Percentiles rank a stretch among this genome's conserved stretches.
Conservation (phyloP, 2,888 invertebrate species). For the Hetaerina titia region DNA sequence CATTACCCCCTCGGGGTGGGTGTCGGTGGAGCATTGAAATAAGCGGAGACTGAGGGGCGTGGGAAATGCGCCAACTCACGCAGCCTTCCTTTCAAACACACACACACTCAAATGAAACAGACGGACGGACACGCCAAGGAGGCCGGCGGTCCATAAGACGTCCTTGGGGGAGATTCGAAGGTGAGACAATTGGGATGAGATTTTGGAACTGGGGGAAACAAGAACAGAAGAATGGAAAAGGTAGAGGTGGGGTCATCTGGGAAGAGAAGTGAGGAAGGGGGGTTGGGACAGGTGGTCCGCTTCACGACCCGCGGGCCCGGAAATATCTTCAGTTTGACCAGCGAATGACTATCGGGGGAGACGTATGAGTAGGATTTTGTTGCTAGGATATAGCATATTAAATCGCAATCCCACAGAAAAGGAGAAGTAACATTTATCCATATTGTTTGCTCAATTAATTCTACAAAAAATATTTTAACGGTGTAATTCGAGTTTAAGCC, state of each 20-base stretch:
- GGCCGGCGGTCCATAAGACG: slow-evolving; percentile 12
- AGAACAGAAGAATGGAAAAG: neutral
- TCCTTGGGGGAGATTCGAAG: neutral
- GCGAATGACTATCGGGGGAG: no score
- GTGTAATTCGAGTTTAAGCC: no score
- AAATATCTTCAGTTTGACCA: no score
- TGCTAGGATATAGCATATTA: no score
- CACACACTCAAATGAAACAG: neutral
- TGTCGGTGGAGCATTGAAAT: slow-evolving; percentile 1
- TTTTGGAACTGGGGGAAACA: neutral
- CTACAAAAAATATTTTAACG: no score
- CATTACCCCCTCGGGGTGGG: neutral
- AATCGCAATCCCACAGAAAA: no score
- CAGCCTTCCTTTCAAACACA: neutral
- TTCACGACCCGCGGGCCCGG: neutral
- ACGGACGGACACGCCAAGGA: slow-evolving; percentile 14
- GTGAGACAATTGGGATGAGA: neutral
- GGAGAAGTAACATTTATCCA: no score
- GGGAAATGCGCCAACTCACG: slow-evolving; percentile 42
- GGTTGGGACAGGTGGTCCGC: neutral
- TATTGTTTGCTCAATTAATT: no score
- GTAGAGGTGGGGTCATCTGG: neutral
- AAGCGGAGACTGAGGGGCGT: neutral
- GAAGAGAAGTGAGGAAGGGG: neutral
- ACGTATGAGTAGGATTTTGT: no score